phyloP scores from a whole-genome alignment of 1,140 invertebrate genomes.

The Sweltsa coloradensis region DNA sequence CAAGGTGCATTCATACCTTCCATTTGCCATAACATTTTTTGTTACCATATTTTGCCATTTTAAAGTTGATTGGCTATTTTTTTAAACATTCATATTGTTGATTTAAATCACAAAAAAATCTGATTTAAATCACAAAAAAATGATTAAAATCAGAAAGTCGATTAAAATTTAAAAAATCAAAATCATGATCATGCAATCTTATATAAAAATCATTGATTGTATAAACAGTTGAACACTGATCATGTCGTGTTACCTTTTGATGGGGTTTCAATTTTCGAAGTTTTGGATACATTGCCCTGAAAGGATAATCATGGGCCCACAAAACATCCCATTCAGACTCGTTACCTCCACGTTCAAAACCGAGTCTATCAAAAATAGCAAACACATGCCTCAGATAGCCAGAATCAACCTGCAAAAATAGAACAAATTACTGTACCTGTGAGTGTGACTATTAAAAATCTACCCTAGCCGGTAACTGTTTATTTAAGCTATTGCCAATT shows the following conservation, averaged over 20 bases:
- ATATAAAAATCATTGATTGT: constrained; percentile 4
- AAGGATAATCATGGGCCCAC: constrained; percentile 92
- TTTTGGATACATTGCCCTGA: constrained; percentile 43
- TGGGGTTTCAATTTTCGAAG: constrained; percentile 50
- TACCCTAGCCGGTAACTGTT: neutral
- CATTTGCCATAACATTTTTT: too few species aligned
- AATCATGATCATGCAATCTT: too few species aligned
- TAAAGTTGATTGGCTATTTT: too few species aligned
- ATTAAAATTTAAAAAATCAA: too few species aligned
- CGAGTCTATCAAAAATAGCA: constrained; percentile 55
- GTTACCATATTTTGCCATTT: too few species aligned
- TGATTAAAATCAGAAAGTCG: too few species aligned
- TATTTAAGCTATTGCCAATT: neutral
- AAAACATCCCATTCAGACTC: constrained; percentile 68
- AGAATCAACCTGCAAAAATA: constrained; percentile 34
- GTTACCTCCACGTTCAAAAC: constrained; percentile 48
- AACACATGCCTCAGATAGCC: constrained; percentile 69
- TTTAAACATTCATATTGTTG: too few species aligned
- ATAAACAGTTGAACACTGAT: neutral
- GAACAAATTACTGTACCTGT: too few species aligned
- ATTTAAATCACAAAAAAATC: too few species aligned
- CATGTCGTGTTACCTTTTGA: constrained; percentile 54
- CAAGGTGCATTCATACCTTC: too few species aligned
- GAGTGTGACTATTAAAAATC: too few species aligned
- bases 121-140: too few species aligned